Conservation (phyloP, 1,140 invertebrate species). For the Stegodyphus dumicola region DNA sequence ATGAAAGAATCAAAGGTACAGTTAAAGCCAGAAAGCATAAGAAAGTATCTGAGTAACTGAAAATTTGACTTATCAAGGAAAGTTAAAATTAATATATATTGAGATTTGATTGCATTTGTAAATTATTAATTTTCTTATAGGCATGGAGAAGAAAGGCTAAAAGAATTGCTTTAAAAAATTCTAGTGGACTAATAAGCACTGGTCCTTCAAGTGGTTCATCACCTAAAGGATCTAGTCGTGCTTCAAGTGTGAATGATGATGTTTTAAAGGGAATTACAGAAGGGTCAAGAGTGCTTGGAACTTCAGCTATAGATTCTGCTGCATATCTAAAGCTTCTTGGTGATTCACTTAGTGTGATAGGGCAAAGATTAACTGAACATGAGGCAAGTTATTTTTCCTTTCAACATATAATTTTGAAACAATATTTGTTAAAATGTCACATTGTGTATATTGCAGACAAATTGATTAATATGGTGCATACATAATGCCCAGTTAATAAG, state of each 20-base stretch:
- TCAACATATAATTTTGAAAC: no score
- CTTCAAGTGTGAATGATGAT: slow-evolving; percentile 32
- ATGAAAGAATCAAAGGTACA: no score
- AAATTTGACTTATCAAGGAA: no score
- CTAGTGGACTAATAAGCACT: slow-evolving; percentile 68
- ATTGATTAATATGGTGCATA: no score
- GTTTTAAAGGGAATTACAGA: slow-evolving; percentile 62
- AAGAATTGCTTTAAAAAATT: slow-evolving; percentile 74
- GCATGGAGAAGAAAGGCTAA: slow-evolving; percentile 83
- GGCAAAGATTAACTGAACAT: slow-evolving; percentile 90
- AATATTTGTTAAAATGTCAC: no score
- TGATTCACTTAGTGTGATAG: slow-evolving; percentile 92
- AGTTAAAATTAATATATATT: no score
- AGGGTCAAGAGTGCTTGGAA: slow-evolving; percentile 74
- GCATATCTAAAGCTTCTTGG: slow-evolving; percentile 92
- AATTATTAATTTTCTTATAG: slow-evolving; percentile 67
- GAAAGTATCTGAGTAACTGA: no score
- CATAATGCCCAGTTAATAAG: no score
- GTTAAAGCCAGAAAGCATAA: no score
- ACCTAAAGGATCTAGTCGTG: slow-evolving; percentile 19
- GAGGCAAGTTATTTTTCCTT: slow-evolving; percentile 73
- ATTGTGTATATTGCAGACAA: no score
- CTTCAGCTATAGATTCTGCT: slow-evolving; percentile 88
- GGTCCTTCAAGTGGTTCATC: slow-evolving; percentile 67
- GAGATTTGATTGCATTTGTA: background rate